These are phyloP conservation scores for Phacellophora camtschatica DNA, from an alignment of 30 jellyfish, hydroid and myxozoan species.

Conservation along the genomic window DNA sequence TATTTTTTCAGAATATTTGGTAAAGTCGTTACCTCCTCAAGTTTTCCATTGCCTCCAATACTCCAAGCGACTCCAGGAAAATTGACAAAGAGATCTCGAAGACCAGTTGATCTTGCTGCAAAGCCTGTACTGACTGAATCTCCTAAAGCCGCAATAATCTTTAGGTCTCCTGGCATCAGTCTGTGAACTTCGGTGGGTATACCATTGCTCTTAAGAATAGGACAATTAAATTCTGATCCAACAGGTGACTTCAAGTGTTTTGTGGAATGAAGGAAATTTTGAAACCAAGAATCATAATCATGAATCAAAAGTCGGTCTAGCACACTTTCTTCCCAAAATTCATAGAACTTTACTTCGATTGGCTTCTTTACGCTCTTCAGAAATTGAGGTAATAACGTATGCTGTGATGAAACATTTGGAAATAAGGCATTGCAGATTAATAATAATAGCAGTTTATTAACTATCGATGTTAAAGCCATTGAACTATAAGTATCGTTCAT, in stretches of 20 bases:
- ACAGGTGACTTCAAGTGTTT: background rate
- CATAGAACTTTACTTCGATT: constrained; percentile 33
- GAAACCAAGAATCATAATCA: constrained; percentile 66
- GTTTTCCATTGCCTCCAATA: constrained; percentile 76
- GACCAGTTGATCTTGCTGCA: constrained; percentile 73
- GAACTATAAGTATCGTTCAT: too few species aligned
- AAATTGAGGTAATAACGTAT: background rate
- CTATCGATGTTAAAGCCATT: too few species aligned
- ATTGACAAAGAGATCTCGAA: constrained; percentile 59
- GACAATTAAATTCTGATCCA: constrained; percentile 45
- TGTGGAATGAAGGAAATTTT: background rate
- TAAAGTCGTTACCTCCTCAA: constrained; percentile 52
- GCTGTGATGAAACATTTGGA: too few species aligned
- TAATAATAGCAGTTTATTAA: too few species aligned
- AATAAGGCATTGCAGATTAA: too few species aligned
- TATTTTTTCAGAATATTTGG: constrained; percentile 83
- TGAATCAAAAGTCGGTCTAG: constrained; percentile 19
- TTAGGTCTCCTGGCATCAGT: constrained; percentile 75
- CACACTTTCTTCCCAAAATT: constrained; percentile 43
- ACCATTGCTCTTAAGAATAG: background rate
- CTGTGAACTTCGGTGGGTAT: constrained; percentile 67
- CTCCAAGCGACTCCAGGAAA: constrained; percentile 83
- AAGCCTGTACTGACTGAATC: constrained; percentile 87
- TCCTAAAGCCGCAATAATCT: constrained; percentile 80
- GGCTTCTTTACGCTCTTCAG: constrained; percentile 27